Percentiles rank a stretch among this genome's conserved stretches.
These are phyloP conservation scores for Valencia hispanica DNA, from an alignment of 2,797 vertebrate species.

Conservation along the genomic window DNA sequence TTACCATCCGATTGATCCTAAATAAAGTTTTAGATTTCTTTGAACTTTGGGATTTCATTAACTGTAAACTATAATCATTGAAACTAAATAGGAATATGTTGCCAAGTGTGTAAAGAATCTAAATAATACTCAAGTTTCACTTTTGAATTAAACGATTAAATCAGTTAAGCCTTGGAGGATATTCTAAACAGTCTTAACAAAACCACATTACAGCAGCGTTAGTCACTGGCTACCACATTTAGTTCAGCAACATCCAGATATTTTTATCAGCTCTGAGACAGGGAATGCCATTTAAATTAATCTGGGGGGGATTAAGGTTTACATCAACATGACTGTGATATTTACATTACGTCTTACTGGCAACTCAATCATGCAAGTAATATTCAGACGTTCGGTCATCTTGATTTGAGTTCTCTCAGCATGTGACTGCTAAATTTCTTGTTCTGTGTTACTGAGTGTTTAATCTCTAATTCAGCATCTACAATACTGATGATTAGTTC, in stretches of 20 bases:
- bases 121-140: background rate
- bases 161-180: background rate
- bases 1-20: background rate
- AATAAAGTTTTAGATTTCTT: background rate
- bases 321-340: background rate
- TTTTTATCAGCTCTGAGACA: background rate
- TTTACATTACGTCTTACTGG: background rate
- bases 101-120: background rate
- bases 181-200: background rate
- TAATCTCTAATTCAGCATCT: background rate
- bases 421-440: background rate
- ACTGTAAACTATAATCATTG: background rate
- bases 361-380: no score
- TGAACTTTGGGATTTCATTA: background rate
- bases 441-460: background rate
- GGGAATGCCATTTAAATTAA: background rate
- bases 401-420: background rate
- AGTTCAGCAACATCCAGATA: background rate
- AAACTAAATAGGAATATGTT: no score
- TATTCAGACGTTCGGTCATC: background rate
- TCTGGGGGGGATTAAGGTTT: background rate
- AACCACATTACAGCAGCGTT: background rate
- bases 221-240: background rate
- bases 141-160: background rate
- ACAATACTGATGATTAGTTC: background rate